A percentile compares a stretch with the other conserved stretches of the same genome.
Conservation (phyloP, 2,888 invertebrate species). For the Sminthurides aquaticus region DNA sequence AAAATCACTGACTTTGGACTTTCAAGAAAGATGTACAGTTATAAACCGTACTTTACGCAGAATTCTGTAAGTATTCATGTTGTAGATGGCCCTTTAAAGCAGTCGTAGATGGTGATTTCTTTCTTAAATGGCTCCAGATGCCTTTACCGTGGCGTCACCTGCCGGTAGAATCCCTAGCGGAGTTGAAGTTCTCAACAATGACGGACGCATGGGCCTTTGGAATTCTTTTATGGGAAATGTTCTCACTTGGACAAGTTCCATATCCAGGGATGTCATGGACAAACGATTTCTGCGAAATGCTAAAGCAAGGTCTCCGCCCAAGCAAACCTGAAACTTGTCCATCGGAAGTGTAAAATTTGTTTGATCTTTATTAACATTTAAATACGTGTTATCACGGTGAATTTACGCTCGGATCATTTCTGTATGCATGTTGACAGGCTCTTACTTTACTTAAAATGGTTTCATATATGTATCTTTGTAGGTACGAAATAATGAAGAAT, state of each 20-base stretch:
- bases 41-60: conserved; percentile 7
- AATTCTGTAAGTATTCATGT: conserved; percentile 2
- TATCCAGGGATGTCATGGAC: conserved; percentile 14
- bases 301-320: conserved; percentile 1
- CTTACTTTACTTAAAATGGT: no score
- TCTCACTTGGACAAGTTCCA: conserved; percentile 9
- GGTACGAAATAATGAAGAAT: conserved; percentile 12
- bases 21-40: conserved; percentile 16
- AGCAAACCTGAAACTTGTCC: conserved; percentile 8
- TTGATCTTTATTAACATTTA: neutral
- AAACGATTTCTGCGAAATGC: conserved; percentile 3
- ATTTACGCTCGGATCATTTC: no score
- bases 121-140: neutral
- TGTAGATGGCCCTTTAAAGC: neutral
- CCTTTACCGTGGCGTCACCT: conserved; percentile 18
- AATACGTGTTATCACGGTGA: no score
- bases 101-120: neutral
- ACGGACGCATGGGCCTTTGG: conserved; percentile 19
- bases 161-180: conserved; percentile 12
- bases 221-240: conserved; percentile 19
- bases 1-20: conserved; percentile 23
- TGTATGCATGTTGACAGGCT: no score
- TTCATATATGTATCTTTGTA: neutral
- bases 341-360: conserved; percentile 10
- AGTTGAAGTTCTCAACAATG: conserved; percentile 11